Percentiles rank a stretch among this genome's conserved stretches.
Conservation (phyloP, 2,113 vertebrate genomes). For the Clinocottus analis region DNA sequence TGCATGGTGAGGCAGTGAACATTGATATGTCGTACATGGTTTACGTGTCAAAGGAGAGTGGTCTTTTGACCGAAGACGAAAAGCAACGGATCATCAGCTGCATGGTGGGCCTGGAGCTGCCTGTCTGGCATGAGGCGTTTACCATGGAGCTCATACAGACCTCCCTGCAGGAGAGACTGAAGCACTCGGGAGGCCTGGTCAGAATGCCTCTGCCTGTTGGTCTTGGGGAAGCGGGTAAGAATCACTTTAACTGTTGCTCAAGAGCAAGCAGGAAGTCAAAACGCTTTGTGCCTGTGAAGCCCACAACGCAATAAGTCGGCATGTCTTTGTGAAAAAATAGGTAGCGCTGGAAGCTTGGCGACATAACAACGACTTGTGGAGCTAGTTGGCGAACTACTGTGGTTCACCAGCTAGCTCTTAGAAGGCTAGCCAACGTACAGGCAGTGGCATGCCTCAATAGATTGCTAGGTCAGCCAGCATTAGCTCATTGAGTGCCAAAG, state of each 20-base stretch:
- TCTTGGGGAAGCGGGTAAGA: conserved; percentile 83
- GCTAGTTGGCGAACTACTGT: not conserved
- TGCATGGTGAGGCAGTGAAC: conserved; percentile 88
- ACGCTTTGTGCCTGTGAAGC: not conserved
- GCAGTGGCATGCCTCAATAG: not conserved
- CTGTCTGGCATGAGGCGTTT: conserved; percentile 82
- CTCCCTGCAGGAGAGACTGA: conserved; percentile 83
- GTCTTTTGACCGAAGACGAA: conserved; percentile 71
- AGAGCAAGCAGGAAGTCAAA: not conserved
- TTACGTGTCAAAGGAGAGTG: conserved; percentile 78
- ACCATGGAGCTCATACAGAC: conserved; percentile 82
- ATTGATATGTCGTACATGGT: conserved; percentile 89
- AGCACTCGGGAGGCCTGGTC: conserved; percentile 82
- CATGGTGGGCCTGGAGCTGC: conserved; percentile 86
- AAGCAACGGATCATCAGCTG: conserved; percentile 85
- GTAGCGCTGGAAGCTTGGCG: not conserved
- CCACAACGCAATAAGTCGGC: not conserved
- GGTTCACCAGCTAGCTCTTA: not conserved
- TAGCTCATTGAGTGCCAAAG: not conserved
- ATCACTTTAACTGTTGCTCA: not conserved
- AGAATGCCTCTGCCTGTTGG: conserved; percentile 85
- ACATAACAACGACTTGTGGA: not conserved
- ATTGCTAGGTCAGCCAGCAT: not conserved
- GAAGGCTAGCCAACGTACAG: not conserved
- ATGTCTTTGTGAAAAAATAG: not conserved